A percentile compares a stretch with the other conserved stretches of the same genome.
Evolutionary conservation across 2,113 vertebrate species (phyloP).

Genomic region (Todiramphus chloris): DNA sequence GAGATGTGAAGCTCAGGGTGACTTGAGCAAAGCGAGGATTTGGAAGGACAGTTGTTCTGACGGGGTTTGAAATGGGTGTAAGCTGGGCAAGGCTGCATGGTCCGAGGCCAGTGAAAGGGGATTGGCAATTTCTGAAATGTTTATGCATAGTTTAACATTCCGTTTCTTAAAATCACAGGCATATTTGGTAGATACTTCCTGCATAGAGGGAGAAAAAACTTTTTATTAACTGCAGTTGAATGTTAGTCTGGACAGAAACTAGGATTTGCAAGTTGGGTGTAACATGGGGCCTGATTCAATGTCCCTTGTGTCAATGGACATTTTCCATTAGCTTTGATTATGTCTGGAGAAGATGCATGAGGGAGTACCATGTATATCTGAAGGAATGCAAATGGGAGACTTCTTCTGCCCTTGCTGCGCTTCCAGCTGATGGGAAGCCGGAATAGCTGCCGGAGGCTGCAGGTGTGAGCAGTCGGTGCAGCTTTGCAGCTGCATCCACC

Average conservation of each 20-base stretch:
- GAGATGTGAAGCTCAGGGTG: not conserved
- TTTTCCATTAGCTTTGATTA: not conserved
- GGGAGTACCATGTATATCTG: not conserved
- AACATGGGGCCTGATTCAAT: not conserved
- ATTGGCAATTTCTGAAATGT: not conserved
- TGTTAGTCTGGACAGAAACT: not conserved
- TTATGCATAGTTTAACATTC: not conserved
- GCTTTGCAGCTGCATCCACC: not conserved
- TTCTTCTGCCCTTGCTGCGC: not conserved
- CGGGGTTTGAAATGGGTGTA: not conserved
- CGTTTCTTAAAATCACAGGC: not conserved
- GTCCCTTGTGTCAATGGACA: not conserved
- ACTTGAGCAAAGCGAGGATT: not conserved
- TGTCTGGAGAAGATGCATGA: not conserved
- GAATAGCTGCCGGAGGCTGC: not conserved
- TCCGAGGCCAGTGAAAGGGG: not conserved
- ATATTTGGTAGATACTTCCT: not conserved
- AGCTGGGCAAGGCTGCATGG: not conserved
- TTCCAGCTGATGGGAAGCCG: not conserved
- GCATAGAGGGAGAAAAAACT: not conserved
- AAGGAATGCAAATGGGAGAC: not conserved
- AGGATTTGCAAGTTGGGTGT: not conserved
- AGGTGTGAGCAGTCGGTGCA: not conserved
- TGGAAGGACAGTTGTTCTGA: not conserved
- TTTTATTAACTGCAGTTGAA: not conserved